Percentiles rank a stretch among this genome's conserved stretches.
These are phyloP conservation scores for Ethmia dodecea DNA, from an alignment of 2,888 invertebrate species.

Conservation along the genomic window DNA sequence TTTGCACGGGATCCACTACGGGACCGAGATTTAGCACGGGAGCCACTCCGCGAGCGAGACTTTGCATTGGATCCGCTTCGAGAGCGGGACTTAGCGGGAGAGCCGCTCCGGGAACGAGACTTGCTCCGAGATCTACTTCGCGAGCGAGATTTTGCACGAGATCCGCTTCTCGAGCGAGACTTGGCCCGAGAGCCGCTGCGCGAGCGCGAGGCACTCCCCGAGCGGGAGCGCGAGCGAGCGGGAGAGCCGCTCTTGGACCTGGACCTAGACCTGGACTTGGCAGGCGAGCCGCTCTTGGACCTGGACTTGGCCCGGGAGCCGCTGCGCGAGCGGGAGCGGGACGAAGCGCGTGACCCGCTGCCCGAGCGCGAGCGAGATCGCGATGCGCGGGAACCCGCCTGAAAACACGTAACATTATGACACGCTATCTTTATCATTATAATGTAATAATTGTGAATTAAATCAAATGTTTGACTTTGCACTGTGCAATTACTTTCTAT, in stretches of 20 bases:
- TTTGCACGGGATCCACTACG: conserved; percentile 15
- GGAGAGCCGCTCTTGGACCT: conserved; percentile 22
- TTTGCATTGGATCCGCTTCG: conserved; percentile 23
- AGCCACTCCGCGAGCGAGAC: conserved; percentile 13
- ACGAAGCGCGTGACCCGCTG: conserved; percentile 30
- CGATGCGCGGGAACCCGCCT: conserved; percentile 39
- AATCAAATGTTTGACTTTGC: too few species aligned
- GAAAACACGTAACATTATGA: too few species aligned
- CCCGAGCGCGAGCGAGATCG: conserved; percentile 24
- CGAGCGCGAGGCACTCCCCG: neutral
- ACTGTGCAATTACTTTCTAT: too few species aligned
- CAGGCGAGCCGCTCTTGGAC: conserved; percentile 23
- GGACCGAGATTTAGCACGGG: conserved; percentile 6
- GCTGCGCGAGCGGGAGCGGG: conserved; percentile 34
- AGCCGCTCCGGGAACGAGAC: conserved; percentile 22
- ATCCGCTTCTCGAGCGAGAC: conserved; percentile 13
- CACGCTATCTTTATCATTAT: too few species aligned
- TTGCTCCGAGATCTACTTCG: conserved; percentile 25
- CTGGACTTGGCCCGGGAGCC: conserved; percentile 17
- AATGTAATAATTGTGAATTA: too few species aligned
- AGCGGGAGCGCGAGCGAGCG: neutral
- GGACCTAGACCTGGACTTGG: conserved; percentile 22
- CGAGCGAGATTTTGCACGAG: conserved; percentile 23
- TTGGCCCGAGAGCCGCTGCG: neutral
- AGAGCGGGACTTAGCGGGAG: conserved; percentile 25